These are phyloP conservation scores for Meliscaeva auricollis DNA, from an alignment of 2,888 invertebrate genomes.

Conservation along the genomic window DNA sequence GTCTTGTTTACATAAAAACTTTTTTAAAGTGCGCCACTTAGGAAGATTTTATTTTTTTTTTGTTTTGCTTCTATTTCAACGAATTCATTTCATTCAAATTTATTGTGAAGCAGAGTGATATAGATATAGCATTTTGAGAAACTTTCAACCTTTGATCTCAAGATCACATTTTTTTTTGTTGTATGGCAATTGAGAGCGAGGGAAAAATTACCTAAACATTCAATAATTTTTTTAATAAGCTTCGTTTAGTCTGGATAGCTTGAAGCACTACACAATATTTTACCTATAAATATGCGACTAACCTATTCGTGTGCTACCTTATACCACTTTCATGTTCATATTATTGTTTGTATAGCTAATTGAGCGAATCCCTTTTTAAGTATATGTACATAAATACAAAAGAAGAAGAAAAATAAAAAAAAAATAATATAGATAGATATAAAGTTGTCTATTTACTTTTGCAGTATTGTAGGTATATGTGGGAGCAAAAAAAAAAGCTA, in stretches of 20 bases:
- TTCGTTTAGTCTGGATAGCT: constrained; percentile 48
- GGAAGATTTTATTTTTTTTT: constrained; percentile 1
- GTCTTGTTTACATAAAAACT: not conserved
- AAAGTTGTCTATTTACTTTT: constrained; percentile 50
- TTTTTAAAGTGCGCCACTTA: constrained; percentile 45
- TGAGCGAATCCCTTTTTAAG: constrained; percentile 63
- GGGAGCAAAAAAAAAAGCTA: constrained; percentile 19
- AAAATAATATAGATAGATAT: not conserved
- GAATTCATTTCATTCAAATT: constrained; percentile 26
- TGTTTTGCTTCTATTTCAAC: constrained; percentile 28
- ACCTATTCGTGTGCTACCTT: constrained; percentile 36
- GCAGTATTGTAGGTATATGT: constrained; percentile 9
- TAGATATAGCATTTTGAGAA: not conserved
- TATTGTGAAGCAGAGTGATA: not conserved
- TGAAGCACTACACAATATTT: not conserved
- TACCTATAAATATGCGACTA: not conserved
- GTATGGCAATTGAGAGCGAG: constrained; percentile 30
- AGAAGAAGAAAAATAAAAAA: no score
- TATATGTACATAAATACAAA: constrained; percentile 16
- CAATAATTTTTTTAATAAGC: constrained; percentile 62
- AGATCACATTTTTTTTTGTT: constrained; percentile 35
- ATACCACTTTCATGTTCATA: constrained; percentile 18
- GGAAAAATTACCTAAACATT: constrained; percentile 28
- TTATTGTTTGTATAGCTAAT: constrained; percentile 68
- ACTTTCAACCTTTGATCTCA: constrained; percentile 57